Evolutionary conservation across 2,888 invertebrate genomes (phyloP).

Genomic region (Pandemis heparana): DNA sequence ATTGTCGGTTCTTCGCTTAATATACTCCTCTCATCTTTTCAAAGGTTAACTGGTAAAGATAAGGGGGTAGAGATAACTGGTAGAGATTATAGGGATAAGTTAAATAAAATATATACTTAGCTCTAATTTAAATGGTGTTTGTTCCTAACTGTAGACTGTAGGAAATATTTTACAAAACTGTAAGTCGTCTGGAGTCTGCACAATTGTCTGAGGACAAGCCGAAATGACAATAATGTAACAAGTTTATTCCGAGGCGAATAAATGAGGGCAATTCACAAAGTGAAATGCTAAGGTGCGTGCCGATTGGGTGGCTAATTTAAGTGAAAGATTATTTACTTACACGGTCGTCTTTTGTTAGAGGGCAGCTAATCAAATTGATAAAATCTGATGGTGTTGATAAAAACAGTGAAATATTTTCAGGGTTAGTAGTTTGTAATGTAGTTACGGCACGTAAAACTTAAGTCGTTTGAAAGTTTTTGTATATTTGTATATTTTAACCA

Average conservation of each 20-base stretch:
- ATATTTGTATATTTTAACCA: too few relatives aligned
- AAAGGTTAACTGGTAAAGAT: too few relatives aligned
- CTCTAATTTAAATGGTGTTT: slow-evolving; percentile 44
- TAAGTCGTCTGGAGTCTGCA: slow-evolving; percentile 36
- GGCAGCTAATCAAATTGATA: neutral
- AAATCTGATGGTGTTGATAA: neutral
- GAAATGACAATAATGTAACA: slow-evolving; percentile 47
- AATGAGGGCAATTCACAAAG: slow-evolving; percentile 50
- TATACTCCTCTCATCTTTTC: too few relatives aligned
- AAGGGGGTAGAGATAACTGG: too few relatives aligned
- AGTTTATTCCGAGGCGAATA: slow-evolving; percentile 49
- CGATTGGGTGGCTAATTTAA: neutral
- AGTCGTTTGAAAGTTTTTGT: too few relatives aligned
- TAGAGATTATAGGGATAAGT: too few relatives aligned
- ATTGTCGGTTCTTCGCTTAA: too few relatives aligned
- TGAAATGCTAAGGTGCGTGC: slow-evolving; percentile 8
- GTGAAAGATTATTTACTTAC: neutral
- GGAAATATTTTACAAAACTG: slow-evolving; percentile 36
- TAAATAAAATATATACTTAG: neutral
- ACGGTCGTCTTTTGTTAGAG: neutral
- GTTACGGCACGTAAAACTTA: too few relatives aligned
- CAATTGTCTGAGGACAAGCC: slow-evolving; percentile 45
- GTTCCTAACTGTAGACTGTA: slow-evolving; percentile 38
- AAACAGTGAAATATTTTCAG: too few relatives aligned
- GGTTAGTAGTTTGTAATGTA: too few relatives aligned